Evolutionary conservation across 1,140 invertebrate species (phyloP).

Genomic region (Zaprionus nigranus): DNA sequence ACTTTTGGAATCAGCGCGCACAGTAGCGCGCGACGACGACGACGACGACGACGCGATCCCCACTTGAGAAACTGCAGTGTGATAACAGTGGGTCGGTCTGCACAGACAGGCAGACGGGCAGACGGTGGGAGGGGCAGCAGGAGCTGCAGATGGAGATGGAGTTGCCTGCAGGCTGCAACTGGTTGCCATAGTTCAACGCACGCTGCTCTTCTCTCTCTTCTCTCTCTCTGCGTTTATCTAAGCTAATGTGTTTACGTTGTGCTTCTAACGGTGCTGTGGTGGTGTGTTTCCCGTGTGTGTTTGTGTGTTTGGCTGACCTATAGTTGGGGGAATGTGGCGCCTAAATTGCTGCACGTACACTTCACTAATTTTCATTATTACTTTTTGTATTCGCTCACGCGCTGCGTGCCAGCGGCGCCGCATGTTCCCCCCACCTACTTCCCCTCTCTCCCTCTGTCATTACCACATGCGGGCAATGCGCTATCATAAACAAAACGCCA

Average conservation of each 20-base stretch:
- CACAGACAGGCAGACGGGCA: too few species aligned
- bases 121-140: neutral
- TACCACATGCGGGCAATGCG: conserved; percentile 27
- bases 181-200: conserved; percentile 26
- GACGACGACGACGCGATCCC: conserved; percentile 30
- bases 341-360: conserved; percentile 76
- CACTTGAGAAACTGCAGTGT: conserved; percentile 76
- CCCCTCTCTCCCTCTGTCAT: neutral
- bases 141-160: neutral
- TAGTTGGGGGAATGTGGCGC: conserved; percentile 56
- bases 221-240: conserved; percentile 51
- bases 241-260: conserved; percentile 34
- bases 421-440: neutral
- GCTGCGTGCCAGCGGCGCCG: conserved; percentile 71
- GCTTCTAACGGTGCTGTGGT: conserved; percentile 1
- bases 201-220: conserved; percentile 25
- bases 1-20: conserved; percentile 78
- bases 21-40: conserved; percentile 58
- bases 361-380: conserved; percentile 68
- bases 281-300: neutral
- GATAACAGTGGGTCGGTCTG: conserved; percentile 53
- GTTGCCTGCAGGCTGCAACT: conserved; percentile 9
- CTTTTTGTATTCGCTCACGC: conserved; percentile 48
- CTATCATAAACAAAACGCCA: conserved; percentile 35
- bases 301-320: conserved; percentile 12